phyloP scores from a whole-genome alignment of 2,888 invertebrate species.

The Drosophila cognata region DNA sequence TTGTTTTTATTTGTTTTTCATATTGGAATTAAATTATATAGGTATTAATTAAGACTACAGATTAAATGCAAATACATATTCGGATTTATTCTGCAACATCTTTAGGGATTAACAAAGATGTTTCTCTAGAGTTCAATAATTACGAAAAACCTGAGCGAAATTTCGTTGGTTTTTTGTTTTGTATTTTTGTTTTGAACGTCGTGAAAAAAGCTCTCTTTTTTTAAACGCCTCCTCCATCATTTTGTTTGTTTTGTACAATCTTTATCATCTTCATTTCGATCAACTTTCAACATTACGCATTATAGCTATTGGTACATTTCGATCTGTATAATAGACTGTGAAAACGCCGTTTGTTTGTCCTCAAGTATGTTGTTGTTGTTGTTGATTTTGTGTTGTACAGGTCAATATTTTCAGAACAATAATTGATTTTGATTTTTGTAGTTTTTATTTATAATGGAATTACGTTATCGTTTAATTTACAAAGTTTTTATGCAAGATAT shows the following conservation, averaged over 20 bases:
- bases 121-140: conserved; percentile 55
- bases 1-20: conserved; percentile 61
- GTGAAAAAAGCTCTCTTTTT: conserved; percentile 21
- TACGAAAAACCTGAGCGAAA: conserved; percentile 78
- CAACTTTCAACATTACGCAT: conserved; percentile 47
- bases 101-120: conserved; percentile 52
- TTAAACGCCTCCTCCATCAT: conserved; percentile 28
- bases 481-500: conserved; percentile 56
- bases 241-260: conserved; percentile 52
- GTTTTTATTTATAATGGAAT: conserved; percentile 75
- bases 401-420: conserved; percentile 26
- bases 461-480: conserved; percentile 76
- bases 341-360: conserved; percentile 11
- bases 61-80: conserved; percentile 71
- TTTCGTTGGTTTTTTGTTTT: conserved; percentile 57
- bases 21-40: conserved; percentile 68
- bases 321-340: conserved; percentile 33
- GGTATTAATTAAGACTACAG: conserved; percentile 70
- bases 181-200: conserved; percentile 26
- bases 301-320: conserved; percentile 45
- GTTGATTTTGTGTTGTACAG: conserved; percentile 11
- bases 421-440: conserved; percentile 37
- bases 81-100: conserved; percentile 41
- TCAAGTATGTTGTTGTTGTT: neutral
- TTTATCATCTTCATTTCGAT: conserved; percentile 34